Percentiles rank a stretch among this genome's conserved stretches.
phyloP scores from a whole-genome alignment of 2,113 vertebrate species.

The Hippocampus comes region DNA sequence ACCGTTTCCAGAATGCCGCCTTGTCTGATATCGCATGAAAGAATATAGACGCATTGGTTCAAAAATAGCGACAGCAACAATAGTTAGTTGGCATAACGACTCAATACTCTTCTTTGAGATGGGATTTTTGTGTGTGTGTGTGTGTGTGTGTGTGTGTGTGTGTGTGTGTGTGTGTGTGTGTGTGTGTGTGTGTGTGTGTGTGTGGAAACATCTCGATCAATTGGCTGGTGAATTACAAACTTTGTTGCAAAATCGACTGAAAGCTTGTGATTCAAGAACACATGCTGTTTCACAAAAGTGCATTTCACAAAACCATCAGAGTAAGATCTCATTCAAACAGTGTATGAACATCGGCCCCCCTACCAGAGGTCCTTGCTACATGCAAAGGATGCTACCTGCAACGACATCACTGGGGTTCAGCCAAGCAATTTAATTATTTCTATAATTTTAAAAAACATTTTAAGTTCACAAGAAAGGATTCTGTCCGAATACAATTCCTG shows the following conservation, averaged over 20 bases:
- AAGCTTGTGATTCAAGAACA: background rate
- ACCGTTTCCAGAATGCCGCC: background rate
- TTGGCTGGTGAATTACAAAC: background rate
- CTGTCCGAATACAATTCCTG: too few relatives aligned
- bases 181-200: background rate
- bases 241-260: background rate
- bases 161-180: background rate
- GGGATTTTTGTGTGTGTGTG: too few relatives aligned
- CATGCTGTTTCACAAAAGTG: background rate
- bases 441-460: too few relatives aligned
- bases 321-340: too few relatives aligned
- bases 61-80: background rate
- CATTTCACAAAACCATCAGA: background rate
- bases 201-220: background rate
- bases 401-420: too few relatives aligned
- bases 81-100: too few relatives aligned
- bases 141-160: background rate
- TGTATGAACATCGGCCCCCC: too few relatives aligned
- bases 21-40: background rate
- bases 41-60: background rate
- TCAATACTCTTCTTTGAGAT: background rate
- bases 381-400: too few relatives aligned
- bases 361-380: too few relatives aligned
- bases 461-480: too few relatives aligned
- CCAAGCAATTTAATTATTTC: too few relatives aligned